phyloP scores from a whole-genome alignment of 2,113 vertebrate species.

The Ranitomeya imitator region DNA sequence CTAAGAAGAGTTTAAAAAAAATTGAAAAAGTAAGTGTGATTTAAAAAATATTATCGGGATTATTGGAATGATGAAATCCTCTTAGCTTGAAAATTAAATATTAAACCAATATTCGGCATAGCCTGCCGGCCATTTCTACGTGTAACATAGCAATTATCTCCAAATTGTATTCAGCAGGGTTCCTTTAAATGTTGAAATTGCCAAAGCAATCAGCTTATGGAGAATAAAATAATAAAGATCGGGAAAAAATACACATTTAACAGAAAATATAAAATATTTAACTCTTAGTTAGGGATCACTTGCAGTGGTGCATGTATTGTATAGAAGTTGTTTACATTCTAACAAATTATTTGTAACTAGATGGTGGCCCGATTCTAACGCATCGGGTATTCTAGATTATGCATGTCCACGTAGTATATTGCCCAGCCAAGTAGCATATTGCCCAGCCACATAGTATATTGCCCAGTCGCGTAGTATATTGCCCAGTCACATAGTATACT shows the following conservation, averaged over 20 bases:
- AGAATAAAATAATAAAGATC: neutral
- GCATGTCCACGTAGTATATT: no score
- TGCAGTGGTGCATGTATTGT: neutral
- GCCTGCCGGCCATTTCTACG: neutral
- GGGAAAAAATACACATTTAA: neutral
- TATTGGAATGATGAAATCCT: neutral
- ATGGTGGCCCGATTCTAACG: no score
- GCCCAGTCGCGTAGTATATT: no score
- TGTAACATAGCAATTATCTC: neutral
- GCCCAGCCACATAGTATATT: no score
- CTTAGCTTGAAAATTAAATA: neutral
- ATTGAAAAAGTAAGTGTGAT: neutral
- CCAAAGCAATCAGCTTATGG: neutral
- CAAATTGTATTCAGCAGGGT: conserved; percentile 30
- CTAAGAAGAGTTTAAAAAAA: no score
- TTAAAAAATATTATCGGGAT: neutral
- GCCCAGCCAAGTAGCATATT: no score
- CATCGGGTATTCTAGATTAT: no score
- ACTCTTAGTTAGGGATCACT: neutral
- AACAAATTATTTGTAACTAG: no score
- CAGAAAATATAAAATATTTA: neutral
- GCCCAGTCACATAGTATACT: no score
- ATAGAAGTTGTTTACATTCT: no score
- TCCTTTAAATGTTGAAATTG: conserved; percentile 1
- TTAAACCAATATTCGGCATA: neutral